Percentiles rank a stretch among this genome's conserved stretches.
Conservation (phyloP, 2,797 vertebrate genomes). For the Antrozous pallidus region DNA sequence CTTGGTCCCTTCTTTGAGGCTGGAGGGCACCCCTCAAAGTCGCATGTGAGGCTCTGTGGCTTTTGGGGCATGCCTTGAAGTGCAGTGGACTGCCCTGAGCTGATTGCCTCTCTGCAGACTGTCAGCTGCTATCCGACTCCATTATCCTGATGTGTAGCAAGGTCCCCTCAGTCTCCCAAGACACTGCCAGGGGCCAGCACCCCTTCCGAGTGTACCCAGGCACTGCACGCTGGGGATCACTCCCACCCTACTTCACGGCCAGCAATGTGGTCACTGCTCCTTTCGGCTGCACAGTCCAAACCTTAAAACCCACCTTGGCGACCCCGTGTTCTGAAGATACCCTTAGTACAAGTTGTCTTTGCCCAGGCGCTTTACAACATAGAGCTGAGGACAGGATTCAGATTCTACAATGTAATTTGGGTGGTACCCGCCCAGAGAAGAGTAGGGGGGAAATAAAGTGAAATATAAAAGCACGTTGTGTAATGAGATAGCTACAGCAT, state of each 20-base stretch:
- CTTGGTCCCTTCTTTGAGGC: background rate
- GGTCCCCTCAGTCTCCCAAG: background rate
- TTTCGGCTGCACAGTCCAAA: background rate
- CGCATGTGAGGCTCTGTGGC: background rate
- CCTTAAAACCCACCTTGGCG: background rate
- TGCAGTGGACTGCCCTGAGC: background rate
- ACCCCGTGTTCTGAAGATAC: background rate
- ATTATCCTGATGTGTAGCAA: background rate
- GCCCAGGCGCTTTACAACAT: background rate
- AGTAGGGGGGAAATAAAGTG: background rate
- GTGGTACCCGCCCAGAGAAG: background rate
- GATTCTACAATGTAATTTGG: background rate
- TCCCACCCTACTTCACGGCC: background rate
- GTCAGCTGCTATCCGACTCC: background rate
- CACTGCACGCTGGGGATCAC: rapidly evolving
- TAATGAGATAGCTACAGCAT: rapidly evolving
- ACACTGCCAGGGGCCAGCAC: rapidly evolving
- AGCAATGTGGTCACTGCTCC: background rate
- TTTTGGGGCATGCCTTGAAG: background rate
- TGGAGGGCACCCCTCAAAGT: background rate
- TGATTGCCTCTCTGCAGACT: background rate
- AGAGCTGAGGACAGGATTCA: background rate
- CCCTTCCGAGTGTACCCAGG: background rate
- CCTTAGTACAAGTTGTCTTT: background rate
- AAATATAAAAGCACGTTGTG: rapidly evolving